Evolutionary conservation across 2,888 invertebrate species (phyloP).

Genomic region (Apantesis nais): DNA sequence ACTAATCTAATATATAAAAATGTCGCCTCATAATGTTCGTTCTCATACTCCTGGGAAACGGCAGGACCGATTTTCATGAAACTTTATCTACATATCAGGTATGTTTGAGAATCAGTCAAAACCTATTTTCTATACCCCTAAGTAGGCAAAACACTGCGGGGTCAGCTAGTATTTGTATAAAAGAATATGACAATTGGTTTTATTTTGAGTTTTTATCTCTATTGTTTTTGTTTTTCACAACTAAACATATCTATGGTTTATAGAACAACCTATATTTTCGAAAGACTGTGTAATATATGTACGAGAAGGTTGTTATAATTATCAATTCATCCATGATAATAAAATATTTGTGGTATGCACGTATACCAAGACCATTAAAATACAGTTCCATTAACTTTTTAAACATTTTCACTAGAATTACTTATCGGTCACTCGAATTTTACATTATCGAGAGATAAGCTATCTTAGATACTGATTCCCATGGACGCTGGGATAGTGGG

Average conservation of each 20-base stretch:
- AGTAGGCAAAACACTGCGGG: no score
- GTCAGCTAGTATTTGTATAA: neutral
- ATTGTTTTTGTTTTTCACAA: no score
- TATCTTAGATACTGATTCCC: slow-evolving; percentile 48
- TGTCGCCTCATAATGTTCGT: no score
- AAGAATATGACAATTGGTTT: no score
- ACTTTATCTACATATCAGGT: no score
- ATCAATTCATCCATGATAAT: neutral
- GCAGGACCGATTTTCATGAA: no score
- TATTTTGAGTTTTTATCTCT: no score
- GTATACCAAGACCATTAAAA: slow-evolving; percentile 1
- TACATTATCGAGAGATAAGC: slow-evolving; percentile 45
- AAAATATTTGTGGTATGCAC: neutral
- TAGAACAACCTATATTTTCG: neutral
- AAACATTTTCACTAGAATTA: slow-evolving; percentile 30
- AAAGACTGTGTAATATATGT: neutral
- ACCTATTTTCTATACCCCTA: no score
- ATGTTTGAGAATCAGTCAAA: no score
- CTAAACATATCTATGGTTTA: neutral
- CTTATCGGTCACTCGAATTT: slow-evolving; percentile 58
- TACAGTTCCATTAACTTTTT: slow-evolving; percentile 11
- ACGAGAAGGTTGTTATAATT: neutral
- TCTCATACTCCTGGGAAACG: no score
- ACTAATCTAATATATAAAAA: no score
- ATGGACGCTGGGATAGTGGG: slow-evolving; percentile 43